Evolutionary conservation across 2,113 vertebrate genomes (phyloP), one percentile per base, ranked within the genome.

Genomic region (Phrynosoma platyrhinos): DNA sequence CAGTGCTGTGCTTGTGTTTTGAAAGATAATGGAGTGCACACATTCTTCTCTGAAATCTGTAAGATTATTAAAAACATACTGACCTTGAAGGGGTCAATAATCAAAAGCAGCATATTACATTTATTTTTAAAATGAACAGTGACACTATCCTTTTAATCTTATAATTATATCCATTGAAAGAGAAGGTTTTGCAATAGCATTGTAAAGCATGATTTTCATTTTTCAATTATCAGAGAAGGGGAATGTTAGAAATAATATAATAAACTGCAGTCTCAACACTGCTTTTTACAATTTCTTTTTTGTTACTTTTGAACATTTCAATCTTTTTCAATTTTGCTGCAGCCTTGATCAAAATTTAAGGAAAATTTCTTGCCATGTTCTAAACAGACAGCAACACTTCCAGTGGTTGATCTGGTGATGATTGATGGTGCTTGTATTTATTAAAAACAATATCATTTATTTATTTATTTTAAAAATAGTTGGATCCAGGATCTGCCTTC

Each of bases 51-150:
- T 90, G 42, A 75, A 87, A 80, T 83, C 40, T 80, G 85, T 86
- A 3, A 8, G 12, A 82, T 86, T 90, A 85, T 84, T 72, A 92
- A 79, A 27, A 83, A 64, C 62, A 82, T 90, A 71, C 47, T 90
- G 82, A 85, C 86, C 69, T 91, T 93, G 83, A 86, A 92, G 89
- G 3, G n/a, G 30, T 76, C 27, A 25, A 47, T 81, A 85, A 89
- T 89, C 78, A 82, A 87, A 86, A 78, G 72, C 79, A 90, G 52
- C 4, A 47, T 72, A 84, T 58, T 79, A 1, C 69, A 64, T 81
- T 77, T 86, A 30, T 82, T 89, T 85, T 47, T 30, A 71, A 92
- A 90, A 80, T 5, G 0, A 79, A 79, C 23, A 79, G 9, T 74
- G 92, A 88, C 30, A 83, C 6, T 36, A 79, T 4, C 21, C 32